A percentile compares a stretch with the other conserved stretches of the same genome.
Evolutionary conservation across 2,888 invertebrate genomes (phyloP).

Genomic region (Rhimphoctona megacephalus): DNA sequence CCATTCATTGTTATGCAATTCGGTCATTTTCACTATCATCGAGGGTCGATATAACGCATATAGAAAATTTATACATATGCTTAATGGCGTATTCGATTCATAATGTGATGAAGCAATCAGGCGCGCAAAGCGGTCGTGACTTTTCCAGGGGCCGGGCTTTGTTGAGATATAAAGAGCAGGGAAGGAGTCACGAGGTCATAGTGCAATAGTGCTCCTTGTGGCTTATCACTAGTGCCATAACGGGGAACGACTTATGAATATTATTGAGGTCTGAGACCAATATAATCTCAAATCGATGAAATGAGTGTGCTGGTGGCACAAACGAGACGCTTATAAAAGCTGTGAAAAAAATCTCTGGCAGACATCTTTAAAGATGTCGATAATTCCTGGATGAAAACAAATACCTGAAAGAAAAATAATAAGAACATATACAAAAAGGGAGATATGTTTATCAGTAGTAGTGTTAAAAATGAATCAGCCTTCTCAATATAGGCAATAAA

Average conservation of each 20-base stretch:
- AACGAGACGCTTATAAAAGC: not conserved
- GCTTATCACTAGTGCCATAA: slow-evolving; percentile 82
- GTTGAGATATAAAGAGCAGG: slow-evolving; percentile 56
- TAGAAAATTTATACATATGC: not conserved
- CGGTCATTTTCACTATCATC: slow-evolving; percentile 35
- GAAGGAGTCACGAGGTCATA: slow-evolving; percentile 66
- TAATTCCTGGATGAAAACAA: slow-evolving; percentile 12
- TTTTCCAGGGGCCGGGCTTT: slow-evolving; percentile 74
- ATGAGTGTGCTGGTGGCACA: slow-evolving; percentile 76
- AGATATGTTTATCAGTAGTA: not conserved
- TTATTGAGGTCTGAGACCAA: slow-evolving; percentile 82
- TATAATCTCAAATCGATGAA: slow-evolving; percentile 83
- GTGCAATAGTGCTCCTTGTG: slow-evolving; percentile 29
- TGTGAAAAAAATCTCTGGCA: slow-evolving; percentile 31
- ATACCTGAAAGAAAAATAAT: not conserved
- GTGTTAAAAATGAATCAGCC: not conserved
- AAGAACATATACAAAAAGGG: not conserved
- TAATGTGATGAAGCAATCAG: slow-evolving; percentile 49
- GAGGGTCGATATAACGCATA: slow-evolving; percentile 34
- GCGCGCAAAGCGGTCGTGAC: slow-evolving; percentile 70
- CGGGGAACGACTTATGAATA: slow-evolving; percentile 81
- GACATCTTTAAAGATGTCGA: not conserved
- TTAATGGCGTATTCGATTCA: slow-evolving; percentile 60
- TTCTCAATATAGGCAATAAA: not conserved
- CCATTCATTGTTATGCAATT: slow-evolving; percentile 61